phyloP scores from a whole-genome alignment of 1,140 invertebrate species.

The Caenorhabditis latens region DNA sequence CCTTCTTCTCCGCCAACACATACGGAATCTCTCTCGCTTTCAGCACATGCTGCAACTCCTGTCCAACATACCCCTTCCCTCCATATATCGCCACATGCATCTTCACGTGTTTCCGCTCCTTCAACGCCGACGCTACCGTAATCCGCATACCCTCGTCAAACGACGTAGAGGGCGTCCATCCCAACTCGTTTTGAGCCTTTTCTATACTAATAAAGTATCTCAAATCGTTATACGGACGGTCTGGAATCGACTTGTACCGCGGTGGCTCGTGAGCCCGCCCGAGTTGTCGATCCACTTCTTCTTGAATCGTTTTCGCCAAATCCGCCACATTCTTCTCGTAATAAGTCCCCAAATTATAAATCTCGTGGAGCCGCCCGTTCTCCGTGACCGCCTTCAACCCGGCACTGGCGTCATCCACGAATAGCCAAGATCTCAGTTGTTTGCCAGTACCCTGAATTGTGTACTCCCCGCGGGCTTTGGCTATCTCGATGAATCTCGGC shows the following conservation, averaged over 20 bases:
- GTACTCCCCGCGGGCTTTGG: conserved; percentile 73
- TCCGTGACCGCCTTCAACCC: conserved; percentile 77
- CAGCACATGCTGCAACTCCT: conserved; percentile 70
- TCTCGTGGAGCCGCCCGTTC: conserved; percentile 74
- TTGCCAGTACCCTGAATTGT: conserved; percentile 76
- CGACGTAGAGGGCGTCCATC: conserved; percentile 75
- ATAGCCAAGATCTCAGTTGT: conserved; percentile 74
- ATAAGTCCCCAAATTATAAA: conserved; percentile 78
- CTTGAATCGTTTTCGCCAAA: conserved; percentile 69
- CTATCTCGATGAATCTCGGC: conserved; percentile 78
- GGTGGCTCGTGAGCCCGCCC: conserved; percentile 66
- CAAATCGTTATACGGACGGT: conserved; percentile 78
- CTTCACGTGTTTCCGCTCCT: conserved; percentile 64
- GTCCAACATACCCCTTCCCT: conserved; percentile 76
- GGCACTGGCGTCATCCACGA: conserved; percentile 77
- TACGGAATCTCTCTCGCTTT: conserved; percentile 52
- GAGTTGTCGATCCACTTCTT: conserved; percentile 70
- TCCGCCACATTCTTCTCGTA: conserved; percentile 75
- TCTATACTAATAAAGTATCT: conserved; percentile 77
- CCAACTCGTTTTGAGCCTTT: conserved; percentile 75
- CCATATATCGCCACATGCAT: conserved; percentile 76
- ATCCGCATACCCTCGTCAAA: conserved; percentile 76
- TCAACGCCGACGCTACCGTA: conserved; percentile 73
- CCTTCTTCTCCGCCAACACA: conserved; percentile 66
- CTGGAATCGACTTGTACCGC: conserved; percentile 72